Evolutionary conservation across 2,888 invertebrate species (phyloP).

Genomic region (Lasioglossum villosulum): DNA sequence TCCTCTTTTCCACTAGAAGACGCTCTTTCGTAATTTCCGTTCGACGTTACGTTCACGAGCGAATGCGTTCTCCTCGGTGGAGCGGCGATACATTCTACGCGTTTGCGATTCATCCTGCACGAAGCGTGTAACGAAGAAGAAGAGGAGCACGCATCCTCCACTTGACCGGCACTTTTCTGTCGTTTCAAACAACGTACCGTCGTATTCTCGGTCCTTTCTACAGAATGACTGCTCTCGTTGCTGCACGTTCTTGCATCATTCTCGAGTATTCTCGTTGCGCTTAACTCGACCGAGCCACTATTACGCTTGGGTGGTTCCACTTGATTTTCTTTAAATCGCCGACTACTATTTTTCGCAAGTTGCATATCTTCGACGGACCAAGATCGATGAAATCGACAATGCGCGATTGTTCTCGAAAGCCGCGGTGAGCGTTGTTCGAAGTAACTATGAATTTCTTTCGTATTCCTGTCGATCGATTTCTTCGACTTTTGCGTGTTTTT

Average conservation of each 20-base stretch:
- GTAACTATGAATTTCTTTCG: background rate
- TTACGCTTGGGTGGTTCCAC: background rate
- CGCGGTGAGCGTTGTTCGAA: background rate
- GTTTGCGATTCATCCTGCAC: background rate
- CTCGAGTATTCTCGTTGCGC: background rate
- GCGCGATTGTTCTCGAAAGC: background rate
- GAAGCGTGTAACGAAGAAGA: background rate
- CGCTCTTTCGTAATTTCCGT: background rate
- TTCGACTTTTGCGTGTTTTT: constrained; percentile 17
- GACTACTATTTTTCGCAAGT: constrained; percentile 71
- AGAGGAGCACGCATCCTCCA: background rate
- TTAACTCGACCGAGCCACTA: background rate
- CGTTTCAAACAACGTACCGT: background rate
- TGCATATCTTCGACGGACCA: constrained; percentile 54
- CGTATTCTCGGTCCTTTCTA: background rate
- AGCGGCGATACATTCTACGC: background rate
- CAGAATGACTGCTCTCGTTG: background rate
- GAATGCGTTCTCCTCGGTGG: constrained; percentile 25
- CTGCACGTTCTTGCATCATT: background rate
- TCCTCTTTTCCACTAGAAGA: background rate
- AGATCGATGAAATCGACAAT: constrained; percentile 21
- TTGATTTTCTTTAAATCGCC: constrained; percentile 67
- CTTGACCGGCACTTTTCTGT: constrained; percentile 31
- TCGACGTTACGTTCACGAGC: background rate
- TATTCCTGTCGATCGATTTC: background rate